phyloP scores from a whole-genome alignment of 2,888 invertebrate genomes.

The Limnephilus marmoratus region DNA sequence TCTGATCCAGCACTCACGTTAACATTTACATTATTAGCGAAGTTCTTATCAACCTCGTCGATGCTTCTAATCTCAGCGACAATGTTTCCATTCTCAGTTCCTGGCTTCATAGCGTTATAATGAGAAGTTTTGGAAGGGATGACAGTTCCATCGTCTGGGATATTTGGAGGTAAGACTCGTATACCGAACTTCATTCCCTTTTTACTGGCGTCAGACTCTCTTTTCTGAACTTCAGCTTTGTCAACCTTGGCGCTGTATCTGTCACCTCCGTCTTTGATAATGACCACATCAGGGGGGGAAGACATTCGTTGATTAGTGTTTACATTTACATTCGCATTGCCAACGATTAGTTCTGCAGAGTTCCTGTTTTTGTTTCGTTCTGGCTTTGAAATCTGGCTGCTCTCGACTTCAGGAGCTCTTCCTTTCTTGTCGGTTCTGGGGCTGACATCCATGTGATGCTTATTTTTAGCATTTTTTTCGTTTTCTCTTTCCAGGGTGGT shows the following conservation, averaged over 20 bases:
- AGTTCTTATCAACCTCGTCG: constrained; percentile 76
- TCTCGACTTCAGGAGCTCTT: constrained; percentile 20
- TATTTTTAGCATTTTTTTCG: constrained; percentile 74
- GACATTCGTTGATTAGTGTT: constrained; percentile 47
- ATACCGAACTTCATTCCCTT: constrained; percentile 83
- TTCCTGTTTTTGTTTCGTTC: constrained; percentile 73
- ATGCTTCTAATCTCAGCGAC: constrained; percentile 68
- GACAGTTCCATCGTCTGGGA: constrained; percentile 75
- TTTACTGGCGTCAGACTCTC: constrained; percentile 76
- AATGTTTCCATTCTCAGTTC: constrained; percentile 70
- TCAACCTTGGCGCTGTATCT: constrained; percentile 69
- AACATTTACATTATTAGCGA: constrained; percentile 28
- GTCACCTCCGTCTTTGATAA: constrained; percentile 65
- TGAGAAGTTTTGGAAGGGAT: constrained; percentile 72
- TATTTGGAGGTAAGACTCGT: constrained; percentile 80
- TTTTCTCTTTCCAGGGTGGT: constrained; percentile 76
- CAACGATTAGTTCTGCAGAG: constrained; percentile 68
- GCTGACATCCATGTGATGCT: constrained; percentile 66
- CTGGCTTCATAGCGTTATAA: constrained; percentile 72
- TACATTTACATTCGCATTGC: background rate
- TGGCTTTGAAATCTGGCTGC: constrained; percentile 70
- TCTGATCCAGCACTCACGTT: constrained; percentile 28
- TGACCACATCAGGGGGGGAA: constrained; percentile 63
- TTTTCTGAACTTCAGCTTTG: constrained; percentile 76
- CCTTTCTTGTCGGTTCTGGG: constrained; percentile 68